Evolutionary conservation across 2,888 invertebrate species (phyloP).

Genomic region (Eristalinus aeneus): DNA sequence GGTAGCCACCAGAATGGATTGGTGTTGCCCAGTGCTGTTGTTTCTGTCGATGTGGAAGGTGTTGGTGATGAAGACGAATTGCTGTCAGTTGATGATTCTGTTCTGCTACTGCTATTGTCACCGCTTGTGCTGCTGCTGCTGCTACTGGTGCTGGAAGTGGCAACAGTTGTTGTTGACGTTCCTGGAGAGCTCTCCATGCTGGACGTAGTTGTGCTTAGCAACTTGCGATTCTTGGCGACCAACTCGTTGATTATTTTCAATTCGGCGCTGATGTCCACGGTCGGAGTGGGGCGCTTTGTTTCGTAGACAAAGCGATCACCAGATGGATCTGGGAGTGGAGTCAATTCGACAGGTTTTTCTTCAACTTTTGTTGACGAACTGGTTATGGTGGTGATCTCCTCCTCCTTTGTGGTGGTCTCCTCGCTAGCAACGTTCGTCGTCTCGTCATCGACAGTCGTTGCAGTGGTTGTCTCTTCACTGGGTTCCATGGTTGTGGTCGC

Average conservation of each 20-base stretch:
- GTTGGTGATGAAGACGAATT: constrained; percentile 53
- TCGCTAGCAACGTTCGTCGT: not conserved
- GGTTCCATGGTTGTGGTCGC: constrained; percentile 7
- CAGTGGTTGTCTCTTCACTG: constrained; percentile 14
- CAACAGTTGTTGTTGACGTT: constrained; percentile 1
- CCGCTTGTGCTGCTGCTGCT: constrained; percentile 11
- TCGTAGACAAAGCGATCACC: constrained; percentile 32
- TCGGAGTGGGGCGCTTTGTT: constrained; percentile 4
- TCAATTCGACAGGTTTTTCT: not conserved
- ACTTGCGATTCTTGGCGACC: constrained; percentile 75
- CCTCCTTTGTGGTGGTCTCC: constrained; percentile 16
- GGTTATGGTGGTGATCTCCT: constrained; percentile 21
- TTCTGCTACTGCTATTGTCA: constrained; percentile 22
- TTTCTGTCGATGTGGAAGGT: constrained; percentile 52
- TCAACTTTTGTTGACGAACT: not conserved
- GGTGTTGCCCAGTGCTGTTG: constrained; percentile 58
- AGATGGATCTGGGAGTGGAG: not conserved
- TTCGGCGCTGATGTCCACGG: constrained; percentile 75
- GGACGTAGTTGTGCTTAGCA: constrained; percentile 60
- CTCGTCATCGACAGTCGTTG: not conserved
- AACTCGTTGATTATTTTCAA: constrained; percentile 77
- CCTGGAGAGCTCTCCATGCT: constrained; percentile 31
- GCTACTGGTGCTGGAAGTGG: constrained; percentile 26
- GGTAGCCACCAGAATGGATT: constrained; percentile 80
- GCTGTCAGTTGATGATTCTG: constrained; percentile 43